Base-by-base conservation (phyloP, 1,140 invertebrate species). In the Pachypeltis micranthus region DNA sequence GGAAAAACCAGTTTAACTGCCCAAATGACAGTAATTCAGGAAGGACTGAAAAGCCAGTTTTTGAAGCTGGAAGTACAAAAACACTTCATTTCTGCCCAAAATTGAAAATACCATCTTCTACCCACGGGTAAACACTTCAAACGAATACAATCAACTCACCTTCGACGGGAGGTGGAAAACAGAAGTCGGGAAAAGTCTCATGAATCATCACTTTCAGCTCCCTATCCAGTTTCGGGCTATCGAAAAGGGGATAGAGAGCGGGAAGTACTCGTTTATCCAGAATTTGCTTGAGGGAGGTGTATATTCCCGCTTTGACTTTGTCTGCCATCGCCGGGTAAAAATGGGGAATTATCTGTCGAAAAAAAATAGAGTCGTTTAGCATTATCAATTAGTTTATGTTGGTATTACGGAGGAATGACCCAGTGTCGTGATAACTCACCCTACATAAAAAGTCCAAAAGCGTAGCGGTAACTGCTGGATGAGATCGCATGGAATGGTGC, bases 401-500 rank as follows among this genome's bases (percentile, higher is more conserved):
- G 10, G 23, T 51, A 62, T 28, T 12, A 23, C 59, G 19, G 39
- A 51, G 19, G 23, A 58, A 7, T 29, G 28, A 28, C 21, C 3
- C 26, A 55, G 24, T 3, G 2, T n/a, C 2, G 19, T n/a, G 10
- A 54, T 26, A 21, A 70, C 69, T 79, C 79, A 89, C 85, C 72
- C 86, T 76, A 78, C 93, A 96, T 55, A 98, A 79, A 77, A 98
- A 98, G 77, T 98, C 94, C 65, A 98, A 76, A 56, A 98, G 78
- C 12, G 92, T 95, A 55, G 91, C 92, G 68, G 93, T 96, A 63
- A 97, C 93, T 44, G 88, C 88, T 44, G 94, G 92, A 81, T 98
- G 94, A 69, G 91, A 91, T 72, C 91, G 83, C 81, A 98, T 92
- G 34, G 93, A 96, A 79, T 97, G 90, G 74, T 93, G 91, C 93